These are phyloP conservation scores for Triops longicaudatus DNA, from an alignment of 1,140 invertebrate genomes.

Conservation along the genomic window DNA sequence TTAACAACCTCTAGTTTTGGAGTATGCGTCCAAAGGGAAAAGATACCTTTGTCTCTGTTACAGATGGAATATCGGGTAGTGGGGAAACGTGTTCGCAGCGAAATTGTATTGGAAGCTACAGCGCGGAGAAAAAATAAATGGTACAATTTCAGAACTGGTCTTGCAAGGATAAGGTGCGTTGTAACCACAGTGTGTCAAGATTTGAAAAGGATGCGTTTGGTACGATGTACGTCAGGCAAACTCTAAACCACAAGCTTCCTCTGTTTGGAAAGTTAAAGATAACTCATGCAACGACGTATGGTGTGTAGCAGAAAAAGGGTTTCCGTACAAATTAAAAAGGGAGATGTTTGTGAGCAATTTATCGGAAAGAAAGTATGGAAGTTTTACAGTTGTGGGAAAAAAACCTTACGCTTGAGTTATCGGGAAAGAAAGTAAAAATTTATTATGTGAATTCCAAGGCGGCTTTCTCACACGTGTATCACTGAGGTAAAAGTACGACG, in stretches of 20 bases:
- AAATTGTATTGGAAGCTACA: too few species aligned
- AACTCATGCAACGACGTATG: not conserved
- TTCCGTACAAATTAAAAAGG: not conserved
- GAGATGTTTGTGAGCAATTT: not conserved
- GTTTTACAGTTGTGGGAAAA: not conserved
- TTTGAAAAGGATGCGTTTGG: too few species aligned
- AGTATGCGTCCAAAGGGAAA: too few species aligned
- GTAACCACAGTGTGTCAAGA: not conserved
- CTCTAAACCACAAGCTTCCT: not conserved
- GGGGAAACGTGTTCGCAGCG: too few species aligned
- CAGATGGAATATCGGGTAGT: too few species aligned
- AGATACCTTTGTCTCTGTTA: too few species aligned
- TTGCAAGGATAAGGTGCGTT: not conserved
- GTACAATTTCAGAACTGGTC: too few species aligned
- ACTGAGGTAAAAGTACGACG: not conserved
- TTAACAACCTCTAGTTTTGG: too few species aligned
- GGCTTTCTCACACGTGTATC: not conserved
- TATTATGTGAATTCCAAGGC: not conserved
- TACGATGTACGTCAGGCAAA: not conserved
- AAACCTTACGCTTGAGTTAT: not conserved
- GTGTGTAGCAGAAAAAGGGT: not conserved
- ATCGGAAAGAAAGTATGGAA: not conserved
- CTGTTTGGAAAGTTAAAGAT: not conserved
- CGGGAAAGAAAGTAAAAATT: conserved; percentile 4
- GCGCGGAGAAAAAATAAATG: too few species aligned